Evolutionary conservation across 2,797 vertebrate species (phyloP).

Genomic region (Anolis apletophallus): DNA sequence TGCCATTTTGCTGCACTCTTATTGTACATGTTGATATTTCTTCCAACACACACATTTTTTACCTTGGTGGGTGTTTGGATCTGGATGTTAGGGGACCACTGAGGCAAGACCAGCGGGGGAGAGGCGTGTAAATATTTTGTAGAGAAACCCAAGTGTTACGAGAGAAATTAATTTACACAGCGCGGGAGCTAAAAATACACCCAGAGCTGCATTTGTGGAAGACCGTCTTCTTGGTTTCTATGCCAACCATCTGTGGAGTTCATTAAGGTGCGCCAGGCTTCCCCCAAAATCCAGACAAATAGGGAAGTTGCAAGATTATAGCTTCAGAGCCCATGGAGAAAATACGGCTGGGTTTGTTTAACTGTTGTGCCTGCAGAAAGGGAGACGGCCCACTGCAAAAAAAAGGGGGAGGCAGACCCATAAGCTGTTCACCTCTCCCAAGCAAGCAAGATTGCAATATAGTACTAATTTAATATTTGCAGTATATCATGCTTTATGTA

Average conservation of each 20-base stretch:
- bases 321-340: background rate
- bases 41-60: background rate
- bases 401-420: background rate
- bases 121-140: conserved; percentile 51
- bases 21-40: background rate
- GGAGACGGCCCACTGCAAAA: background rate
- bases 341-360: background rate
- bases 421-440: background rate
- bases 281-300: background rate
- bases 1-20: conserved; percentile 15
- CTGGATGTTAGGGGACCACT: background rate
- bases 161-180: conserved; percentile 43
- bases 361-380: background rate
- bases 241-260: conserved; percentile 62
- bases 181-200: conserved; percentile 8
- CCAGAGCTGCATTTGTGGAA: background rate
- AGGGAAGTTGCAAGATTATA: conserved; percentile 12
- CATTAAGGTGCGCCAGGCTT: conserved; percentile 45
- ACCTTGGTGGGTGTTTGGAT: background rate
- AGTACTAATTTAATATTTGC: background rate
- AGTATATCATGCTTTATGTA: too few relatives aligned
- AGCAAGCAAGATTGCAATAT: background rate
- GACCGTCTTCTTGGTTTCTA: conserved; percentile 56
- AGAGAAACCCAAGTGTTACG: conserved; percentile 56
- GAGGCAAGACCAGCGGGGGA: conserved; percentile 16